phyloP scores from a whole-genome alignment of 2,888 invertebrate species.

The Deroplatys truncata region DNA sequence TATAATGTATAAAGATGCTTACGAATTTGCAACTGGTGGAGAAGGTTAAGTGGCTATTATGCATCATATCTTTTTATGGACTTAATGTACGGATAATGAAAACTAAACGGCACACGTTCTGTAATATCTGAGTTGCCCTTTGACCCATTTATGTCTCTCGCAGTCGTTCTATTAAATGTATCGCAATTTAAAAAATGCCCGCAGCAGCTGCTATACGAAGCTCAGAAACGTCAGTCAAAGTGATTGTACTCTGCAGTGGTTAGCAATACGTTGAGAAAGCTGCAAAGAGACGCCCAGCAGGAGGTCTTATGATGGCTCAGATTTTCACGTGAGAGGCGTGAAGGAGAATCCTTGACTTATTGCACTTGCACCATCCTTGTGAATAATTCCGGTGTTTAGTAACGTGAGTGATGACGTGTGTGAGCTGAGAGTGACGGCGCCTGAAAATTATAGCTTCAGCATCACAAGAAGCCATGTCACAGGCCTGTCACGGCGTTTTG shows the following conservation, averaged over 20 bases:
- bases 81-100: too few relatives aligned
- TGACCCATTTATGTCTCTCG: too few relatives aligned
- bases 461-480: neutral
- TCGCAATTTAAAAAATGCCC: too few relatives aligned
- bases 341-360: neutral
- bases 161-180: too few relatives aligned
- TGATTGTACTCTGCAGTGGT: neutral
- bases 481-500: neutral
- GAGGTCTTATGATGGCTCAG: neutral
- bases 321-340: neutral
- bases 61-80: too few relatives aligned
- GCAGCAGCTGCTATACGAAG: too few relatives aligned
- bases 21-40: too few relatives aligned
- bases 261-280: neutral
- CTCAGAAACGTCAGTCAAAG: neutral
- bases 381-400: neutral
- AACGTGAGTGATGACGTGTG: neutral
- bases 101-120: too few relatives aligned
- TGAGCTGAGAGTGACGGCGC: neutral
- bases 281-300: neutral
- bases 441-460: neutral
- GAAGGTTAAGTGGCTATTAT: too few relatives aligned
- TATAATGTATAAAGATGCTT: too few relatives aligned
- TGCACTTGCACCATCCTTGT: neutral
- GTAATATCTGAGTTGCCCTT: too few relatives aligned